Evolutionary conservation across 2,888 invertebrate species (phyloP).

Genomic region (Acholoe squamosa): DNA sequence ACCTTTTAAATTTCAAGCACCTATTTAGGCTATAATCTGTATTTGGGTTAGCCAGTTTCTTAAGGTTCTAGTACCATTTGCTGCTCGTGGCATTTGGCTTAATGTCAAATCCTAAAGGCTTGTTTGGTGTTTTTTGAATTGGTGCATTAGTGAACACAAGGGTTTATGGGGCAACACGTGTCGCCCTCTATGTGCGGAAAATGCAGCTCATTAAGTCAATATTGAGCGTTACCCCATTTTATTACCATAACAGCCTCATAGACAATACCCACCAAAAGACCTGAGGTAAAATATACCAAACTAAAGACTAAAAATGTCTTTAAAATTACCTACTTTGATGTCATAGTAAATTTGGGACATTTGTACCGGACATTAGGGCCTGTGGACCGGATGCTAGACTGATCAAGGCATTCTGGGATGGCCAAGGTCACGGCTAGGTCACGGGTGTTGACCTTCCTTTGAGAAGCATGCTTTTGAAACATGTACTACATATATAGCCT

Average conservation of each 20-base stretch:
- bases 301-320: too few relatives aligned
- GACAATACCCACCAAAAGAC: too few relatives aligned
- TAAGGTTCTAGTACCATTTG: not conserved
- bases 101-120: not conserved
- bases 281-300: too few relatives aligned
- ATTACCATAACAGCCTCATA: too few relatives aligned
- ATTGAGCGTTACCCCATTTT: too few relatives aligned
- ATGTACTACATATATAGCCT: not conserved
- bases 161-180: not conserved
- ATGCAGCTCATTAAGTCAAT: not conserved
- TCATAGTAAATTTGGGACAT: not conserved
- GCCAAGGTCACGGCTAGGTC: not conserved
- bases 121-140: not conserved
- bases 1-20: not conserved
- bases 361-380: not conserved
- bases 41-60: not conserved
- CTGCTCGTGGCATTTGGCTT: not conserved
- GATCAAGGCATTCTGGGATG: conserved; percentile 9
- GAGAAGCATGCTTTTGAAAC: not conserved
- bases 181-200: not conserved
- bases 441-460: not conserved
- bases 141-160: not conserved
- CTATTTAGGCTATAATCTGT: not conserved
- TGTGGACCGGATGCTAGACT: not conserved
- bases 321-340: not conserved